A percentile compares a stretch with the other conserved stretches of the same genome.
These are phyloP conservation scores for Phrynocephalus guinanensis DNA, from an alignment of 2,797 vertebrate genomes.

Conservation along the genomic window DNA sequence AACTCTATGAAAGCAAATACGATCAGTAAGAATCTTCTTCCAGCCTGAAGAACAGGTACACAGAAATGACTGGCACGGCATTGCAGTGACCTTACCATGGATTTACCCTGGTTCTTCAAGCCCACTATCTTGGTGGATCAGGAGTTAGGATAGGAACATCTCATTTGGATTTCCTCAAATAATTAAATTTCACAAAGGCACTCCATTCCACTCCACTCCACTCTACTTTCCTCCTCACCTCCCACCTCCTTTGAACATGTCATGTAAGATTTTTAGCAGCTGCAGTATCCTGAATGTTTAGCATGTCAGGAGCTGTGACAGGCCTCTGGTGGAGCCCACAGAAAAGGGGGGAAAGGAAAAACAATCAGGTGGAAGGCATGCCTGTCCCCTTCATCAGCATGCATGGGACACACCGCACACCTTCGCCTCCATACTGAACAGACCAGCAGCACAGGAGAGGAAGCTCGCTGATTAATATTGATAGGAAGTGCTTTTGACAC, in stretches of 20 bases:
- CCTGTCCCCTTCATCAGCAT: conserved; percentile 19
- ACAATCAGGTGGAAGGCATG: not conserved
- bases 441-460: conserved; percentile 2
- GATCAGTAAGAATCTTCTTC: conserved; percentile 3
- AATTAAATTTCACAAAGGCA: conserved; percentile 5
- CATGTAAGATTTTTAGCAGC: conserved; percentile 35
- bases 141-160: not conserved
- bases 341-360: not conserved
- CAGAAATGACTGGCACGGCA: not conserved
- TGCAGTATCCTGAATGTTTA: conserved; percentile 3
- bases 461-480: conserved; percentile 41
- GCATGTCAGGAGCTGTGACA: conserved; percentile 21
- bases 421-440: conserved; percentile 12
- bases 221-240: not conserved
- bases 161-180: not conserved
- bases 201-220: not conserved
- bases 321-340: not conserved
- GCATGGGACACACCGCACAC: not conserved
- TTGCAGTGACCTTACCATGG: not conserved
- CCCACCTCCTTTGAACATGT: not conserved
- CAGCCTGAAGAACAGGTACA: not conserved
- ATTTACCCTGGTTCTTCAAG: not conserved
- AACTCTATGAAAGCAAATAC: conserved; percentile 6
- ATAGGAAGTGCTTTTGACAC: conserved; percentile 35
- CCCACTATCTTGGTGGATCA: not conserved